Conservation (phyloP, 2,888 invertebrate species). For the Apotomis betuletana region DNA sequence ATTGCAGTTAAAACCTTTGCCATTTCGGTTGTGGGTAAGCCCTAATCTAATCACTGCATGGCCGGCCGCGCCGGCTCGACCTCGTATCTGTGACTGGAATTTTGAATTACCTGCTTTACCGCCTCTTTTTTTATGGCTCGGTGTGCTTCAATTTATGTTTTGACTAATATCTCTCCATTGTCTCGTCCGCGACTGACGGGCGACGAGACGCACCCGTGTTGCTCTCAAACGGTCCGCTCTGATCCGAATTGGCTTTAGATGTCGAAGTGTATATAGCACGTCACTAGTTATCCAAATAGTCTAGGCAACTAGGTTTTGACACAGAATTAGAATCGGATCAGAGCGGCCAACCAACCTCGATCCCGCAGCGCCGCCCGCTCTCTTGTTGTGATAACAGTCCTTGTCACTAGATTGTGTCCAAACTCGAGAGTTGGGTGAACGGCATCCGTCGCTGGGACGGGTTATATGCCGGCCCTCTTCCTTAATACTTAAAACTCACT, state of each 20-base stretch:
- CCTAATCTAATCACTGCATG: constrained; percentile 63
- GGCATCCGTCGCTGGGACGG: constrained; percentile 45
- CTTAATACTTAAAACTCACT: background rate
- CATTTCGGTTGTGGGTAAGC: constrained; percentile 33
- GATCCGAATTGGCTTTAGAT: constrained; percentile 31
- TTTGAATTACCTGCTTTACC: constrained; percentile 78
- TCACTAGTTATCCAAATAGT: constrained; percentile 27
- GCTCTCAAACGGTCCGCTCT: constrained; percentile 22
- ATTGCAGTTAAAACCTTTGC: constrained; percentile 22
- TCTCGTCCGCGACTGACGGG: constrained; percentile 45
- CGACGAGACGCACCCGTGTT: constrained; percentile 30
- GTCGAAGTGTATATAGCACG: constrained; percentile 25
- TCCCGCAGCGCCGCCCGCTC: constrained; percentile 25
- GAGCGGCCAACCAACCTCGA: constrained; percentile 25
- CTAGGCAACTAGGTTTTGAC: constrained; percentile 34
- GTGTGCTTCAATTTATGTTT: constrained; percentile 76
- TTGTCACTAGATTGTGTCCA: constrained; percentile 20
- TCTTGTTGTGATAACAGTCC: constrained; percentile 34
- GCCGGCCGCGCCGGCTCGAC: constrained; percentile 45
- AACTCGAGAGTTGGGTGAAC: constrained; percentile 23
- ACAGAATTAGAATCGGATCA: constrained; percentile 35
- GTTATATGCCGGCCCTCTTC: constrained; percentile 22
- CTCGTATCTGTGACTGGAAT: constrained; percentile 75
- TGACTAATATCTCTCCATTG: constrained; percentile 41
- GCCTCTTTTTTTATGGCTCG: constrained; percentile 78